Evolutionary conservation across 1,140 invertebrate genomes (phyloP), one percentile per base, ranked within the genome.

Genomic region (Drosophila nannoptera): DNA sequence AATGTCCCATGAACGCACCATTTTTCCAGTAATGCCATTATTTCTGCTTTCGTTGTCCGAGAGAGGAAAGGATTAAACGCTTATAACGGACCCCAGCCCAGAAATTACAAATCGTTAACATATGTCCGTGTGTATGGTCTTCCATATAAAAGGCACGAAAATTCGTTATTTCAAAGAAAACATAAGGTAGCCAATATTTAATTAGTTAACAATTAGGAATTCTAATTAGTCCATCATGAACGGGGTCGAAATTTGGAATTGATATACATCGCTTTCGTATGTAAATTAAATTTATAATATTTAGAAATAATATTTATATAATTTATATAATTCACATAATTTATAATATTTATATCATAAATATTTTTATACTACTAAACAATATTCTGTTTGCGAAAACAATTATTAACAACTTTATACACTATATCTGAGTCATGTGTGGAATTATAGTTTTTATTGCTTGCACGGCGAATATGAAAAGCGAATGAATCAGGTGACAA

Each of bases 21-120:
- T 82, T 73, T 77, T 74, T 72, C 35, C 53, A 43, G 50, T 42
- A 38, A 61, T 36, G 68, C 35, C 35, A 48, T 36, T 54, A 42
- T 36, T 35, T 56, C 56, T 73, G 62, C 66, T 56, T 49, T 56
- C 56, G 70, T 76, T 12, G 40, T 42, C 2, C 35, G 35, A 36
- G 8, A 36, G 35, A 67, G 55, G 62, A 82, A 82, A 82, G 78
- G 78, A 81, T 81, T 81, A 82, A 82, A 77, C 69, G 61, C 50
- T 73, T 69, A 63, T 81, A 81, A 67, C 73, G 77, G 72, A 48
- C 66, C 66, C 64, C 60, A 22, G 53, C 55, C 22, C 22, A 22
- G 22, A 22, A 2, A 22, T 2, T 22, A 22, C 22, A 22, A 49
- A 48, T 52, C 31, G 69, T 50, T 52, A 48, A 55, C 71, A 22